Evolutionary conservation across 2,113 vertebrate species (phyloP).

Genomic region (Heteronetta atricapilla): DNA sequence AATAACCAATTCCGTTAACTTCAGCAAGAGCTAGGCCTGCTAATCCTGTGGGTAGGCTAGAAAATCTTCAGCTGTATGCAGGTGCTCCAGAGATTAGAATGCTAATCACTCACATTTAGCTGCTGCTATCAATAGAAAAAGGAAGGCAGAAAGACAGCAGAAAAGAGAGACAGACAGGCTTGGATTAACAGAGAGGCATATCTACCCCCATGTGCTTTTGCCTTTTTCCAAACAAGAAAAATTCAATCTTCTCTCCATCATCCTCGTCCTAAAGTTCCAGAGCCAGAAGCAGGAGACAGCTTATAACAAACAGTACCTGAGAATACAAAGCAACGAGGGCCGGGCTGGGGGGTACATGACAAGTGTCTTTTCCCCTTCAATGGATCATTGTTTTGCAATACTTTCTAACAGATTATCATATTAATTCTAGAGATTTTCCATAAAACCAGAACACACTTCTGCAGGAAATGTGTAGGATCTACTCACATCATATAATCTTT

Average conservation of each 20-base stretch:
- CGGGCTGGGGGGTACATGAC: neutral
- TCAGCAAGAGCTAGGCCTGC: neutral
- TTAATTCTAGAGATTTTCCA: neutral
- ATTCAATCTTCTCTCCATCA: neutral
- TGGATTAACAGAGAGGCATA: neutral
- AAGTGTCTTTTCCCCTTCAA: neutral
- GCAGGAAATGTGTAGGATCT: neutral
- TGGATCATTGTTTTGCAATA: neutral
- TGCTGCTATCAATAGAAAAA: neutral
- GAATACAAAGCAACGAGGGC: neutral
- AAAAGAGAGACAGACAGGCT: neutral
- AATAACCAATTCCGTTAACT: slow-evolving; percentile 31
- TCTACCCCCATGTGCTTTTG: neutral
- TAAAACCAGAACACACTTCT: neutral
- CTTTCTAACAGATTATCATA: neutral
- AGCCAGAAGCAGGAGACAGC: neutral
- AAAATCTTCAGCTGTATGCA: neutral
- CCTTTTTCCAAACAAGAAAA: neutral
- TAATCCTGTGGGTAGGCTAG: slow-evolving; percentile 19
- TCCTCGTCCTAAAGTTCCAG: neutral
- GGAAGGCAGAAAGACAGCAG: neutral
- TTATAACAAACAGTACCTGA: neutral
- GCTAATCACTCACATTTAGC: neutral
- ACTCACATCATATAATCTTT: neutral
- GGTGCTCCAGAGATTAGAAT: slow-evolving; percentile 14